Conservation (phyloP, 2,888 invertebrate species). For the Orgyia antiqua region DNA sequence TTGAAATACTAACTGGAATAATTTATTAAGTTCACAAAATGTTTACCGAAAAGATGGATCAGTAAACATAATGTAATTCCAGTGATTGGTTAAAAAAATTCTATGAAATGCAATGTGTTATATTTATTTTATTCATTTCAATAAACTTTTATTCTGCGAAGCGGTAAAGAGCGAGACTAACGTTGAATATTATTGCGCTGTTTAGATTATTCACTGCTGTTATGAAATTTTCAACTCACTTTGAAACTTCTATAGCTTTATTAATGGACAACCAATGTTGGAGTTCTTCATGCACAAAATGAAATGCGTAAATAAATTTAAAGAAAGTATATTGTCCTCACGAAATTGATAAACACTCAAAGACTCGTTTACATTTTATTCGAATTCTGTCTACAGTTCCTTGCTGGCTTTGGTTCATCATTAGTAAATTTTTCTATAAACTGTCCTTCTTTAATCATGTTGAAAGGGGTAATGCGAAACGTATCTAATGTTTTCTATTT, state of each 20-base stretch:
- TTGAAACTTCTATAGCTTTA: conserved; percentile 13
- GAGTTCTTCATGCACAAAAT: conserved; percentile 9
- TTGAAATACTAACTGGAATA: conserved; percentile 23
- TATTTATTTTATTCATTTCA: conserved; percentile 14
- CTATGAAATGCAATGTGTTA: conserved; percentile 5
- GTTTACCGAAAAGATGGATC: conserved; percentile 34
- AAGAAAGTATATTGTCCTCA: conserved; percentile 2
- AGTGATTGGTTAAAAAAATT: conserved; percentile 9
- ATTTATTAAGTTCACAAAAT: conserved; percentile 52
- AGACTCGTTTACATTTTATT: too few relatives aligned
- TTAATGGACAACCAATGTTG: conserved; percentile 24
- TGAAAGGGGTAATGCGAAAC: too few relatives aligned
- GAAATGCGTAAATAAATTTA: conserved; percentile 2
- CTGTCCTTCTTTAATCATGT: too few relatives aligned
- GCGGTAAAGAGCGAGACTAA: conserved; percentile 15
- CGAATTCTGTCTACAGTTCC: too few relatives aligned
- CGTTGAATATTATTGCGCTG: conserved; percentile 17
- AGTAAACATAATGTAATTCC: conserved; percentile 19
- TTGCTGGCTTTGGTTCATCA: too few relatives aligned
- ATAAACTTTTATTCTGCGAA: conserved; percentile 14
- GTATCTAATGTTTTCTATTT: too few relatives aligned
- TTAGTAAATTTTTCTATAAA: too few relatives aligned
- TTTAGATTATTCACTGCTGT: conserved; percentile 10
- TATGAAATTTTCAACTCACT: conserved; percentile 15
- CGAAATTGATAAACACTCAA: too few relatives aligned